A percentile compares a stretch with the other conserved stretches of the same genome.
These are phyloP conservation scores for Oncorhynchus masou DNA, from an alignment of 2,113 vertebrate species.

Conservation along the genomic window DNA sequence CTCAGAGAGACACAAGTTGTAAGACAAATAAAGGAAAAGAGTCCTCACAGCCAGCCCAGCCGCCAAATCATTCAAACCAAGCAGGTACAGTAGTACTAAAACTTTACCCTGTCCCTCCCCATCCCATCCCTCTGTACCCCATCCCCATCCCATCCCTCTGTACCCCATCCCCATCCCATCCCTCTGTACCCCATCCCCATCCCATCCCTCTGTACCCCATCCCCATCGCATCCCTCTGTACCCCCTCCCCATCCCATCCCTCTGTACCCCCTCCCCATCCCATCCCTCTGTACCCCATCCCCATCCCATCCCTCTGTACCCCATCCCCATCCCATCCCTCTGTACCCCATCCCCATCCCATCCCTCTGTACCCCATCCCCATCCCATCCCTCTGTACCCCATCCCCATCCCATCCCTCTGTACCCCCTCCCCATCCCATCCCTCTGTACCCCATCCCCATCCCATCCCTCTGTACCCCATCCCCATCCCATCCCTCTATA, in stretches of 20 bases:
- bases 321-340: not conserved
- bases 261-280: not conserved
- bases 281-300: not conserved
- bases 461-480: not conserved
- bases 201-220: not conserved
- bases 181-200: not conserved
- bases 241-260: not conserved
- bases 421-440: not conserved
- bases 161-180: not conserved
- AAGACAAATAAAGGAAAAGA: too few relatives aligned
- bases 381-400: too few relatives aligned
- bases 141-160: not conserved
- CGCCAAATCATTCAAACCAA: too few relatives aligned
- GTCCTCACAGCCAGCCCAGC: too few relatives aligned
- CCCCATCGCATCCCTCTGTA: slow-evolving; percentile 2
- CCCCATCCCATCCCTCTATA: not conserved
- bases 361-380: not conserved
- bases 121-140: not conserved
- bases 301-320: not conserved
- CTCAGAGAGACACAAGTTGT: too few relatives aligned
- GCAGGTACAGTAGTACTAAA: too few relatives aligned
- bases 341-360: not conserved
- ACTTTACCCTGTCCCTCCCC: not conserved
- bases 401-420: not conserved
- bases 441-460: not conserved